These are phyloP conservation scores for Altica lythri DNA, from an alignment of 2,888 invertebrate species.

Conservation along the genomic window DNA sequence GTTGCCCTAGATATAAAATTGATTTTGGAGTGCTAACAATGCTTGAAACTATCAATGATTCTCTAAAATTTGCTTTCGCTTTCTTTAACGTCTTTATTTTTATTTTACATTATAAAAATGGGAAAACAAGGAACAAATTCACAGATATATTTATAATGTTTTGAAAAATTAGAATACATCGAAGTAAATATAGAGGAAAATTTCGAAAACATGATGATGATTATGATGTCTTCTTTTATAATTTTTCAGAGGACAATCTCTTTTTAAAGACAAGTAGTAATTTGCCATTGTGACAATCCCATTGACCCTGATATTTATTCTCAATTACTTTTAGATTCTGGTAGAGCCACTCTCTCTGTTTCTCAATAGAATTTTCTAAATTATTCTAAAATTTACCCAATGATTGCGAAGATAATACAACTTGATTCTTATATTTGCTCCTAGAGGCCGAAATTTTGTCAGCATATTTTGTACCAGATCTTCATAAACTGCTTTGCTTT, in stretches of 20 bases:
- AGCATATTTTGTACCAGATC: not conserved
- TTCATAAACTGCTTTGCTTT: not conserved
- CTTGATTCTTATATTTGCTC: not conserved
- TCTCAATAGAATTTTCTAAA: not conserved
- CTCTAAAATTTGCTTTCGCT: too few relatives aligned
- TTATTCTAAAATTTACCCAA: not conserved
- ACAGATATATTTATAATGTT: too few relatives aligned
- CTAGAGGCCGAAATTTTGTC: not conserved
- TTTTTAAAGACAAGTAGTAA: too few relatives aligned
- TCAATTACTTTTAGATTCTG: not conserved
- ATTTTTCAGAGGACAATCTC: not conserved
- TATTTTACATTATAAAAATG: not conserved
- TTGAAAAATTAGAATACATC: too few relatives aligned
- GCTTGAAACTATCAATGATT: too few relatives aligned
- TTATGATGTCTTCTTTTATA: not conserved
- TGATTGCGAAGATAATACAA: not conserved
- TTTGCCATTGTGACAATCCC: too few relatives aligned
- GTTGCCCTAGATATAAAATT: too few relatives aligned
- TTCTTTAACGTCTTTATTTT: too few relatives aligned
- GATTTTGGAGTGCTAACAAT: too few relatives aligned
- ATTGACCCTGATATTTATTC: not conserved
- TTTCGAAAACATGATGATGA: not conserved
- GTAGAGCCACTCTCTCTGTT: not conserved
- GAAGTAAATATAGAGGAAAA: too few relatives aligned
- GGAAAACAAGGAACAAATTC: not conserved